A percentile compares a stretch with the other conserved stretches of the same genome.
These are phyloP conservation scores for Lycocerus yunnanus DNA, from an alignment of 2,888 invertebrate species.

Conservation along the genomic window DNA sequence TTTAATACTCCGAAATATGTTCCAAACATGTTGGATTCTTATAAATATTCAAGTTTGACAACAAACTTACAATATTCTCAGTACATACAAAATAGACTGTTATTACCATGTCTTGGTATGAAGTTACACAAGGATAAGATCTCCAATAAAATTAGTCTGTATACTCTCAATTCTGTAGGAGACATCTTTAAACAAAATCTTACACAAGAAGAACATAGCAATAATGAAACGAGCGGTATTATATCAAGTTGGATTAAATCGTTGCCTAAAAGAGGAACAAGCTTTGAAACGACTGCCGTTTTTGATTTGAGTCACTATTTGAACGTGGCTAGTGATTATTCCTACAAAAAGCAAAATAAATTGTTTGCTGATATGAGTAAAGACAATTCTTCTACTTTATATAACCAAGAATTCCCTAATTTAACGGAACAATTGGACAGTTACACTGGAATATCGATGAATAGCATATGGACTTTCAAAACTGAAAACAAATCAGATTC, in stretches of 20 bases:
- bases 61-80: background rate
- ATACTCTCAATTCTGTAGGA: conserved; percentile 16
- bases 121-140: conserved; percentile 7
- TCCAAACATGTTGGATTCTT: conserved; percentile 9
- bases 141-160: conserved; percentile 6
- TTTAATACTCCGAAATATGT: conserved; percentile 8
- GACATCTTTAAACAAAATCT: conserved; percentile 21
- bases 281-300: background rate
- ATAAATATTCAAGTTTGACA: background rate
- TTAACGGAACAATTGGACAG: background rate
- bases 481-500: background rate
- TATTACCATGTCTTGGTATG: conserved; percentile 12
- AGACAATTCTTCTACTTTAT: background rate
- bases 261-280: background rate
- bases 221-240: background rate
- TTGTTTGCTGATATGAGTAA: background rate
- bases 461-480: background rate
- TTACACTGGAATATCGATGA: background rate
- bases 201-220: background rate
- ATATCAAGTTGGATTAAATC: background rate
- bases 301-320: background rate
- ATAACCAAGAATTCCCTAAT: background rate
- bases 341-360: background rate
- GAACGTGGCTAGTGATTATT: background rate
- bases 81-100: conserved; percentile 5